Evolutionary conservation across 2,888 invertebrate species (phyloP).

Genomic region (Microctonus hyperodae): DNA sequence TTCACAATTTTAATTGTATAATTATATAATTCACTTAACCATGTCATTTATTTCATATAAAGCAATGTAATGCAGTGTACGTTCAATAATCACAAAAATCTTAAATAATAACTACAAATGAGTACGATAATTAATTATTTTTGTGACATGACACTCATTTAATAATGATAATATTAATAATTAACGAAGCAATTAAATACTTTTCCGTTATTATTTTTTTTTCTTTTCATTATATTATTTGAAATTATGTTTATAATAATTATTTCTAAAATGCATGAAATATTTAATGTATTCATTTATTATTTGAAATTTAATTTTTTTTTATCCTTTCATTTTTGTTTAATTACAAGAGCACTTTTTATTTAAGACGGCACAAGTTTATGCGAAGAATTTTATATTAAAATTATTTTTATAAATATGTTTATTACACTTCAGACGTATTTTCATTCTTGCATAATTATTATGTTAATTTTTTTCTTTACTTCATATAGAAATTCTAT

Average conservation of each 20-base stretch:
- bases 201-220: too few relatives aligned
- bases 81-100: constrained; percentile 40
- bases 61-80: constrained; percentile 38
- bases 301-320: constrained; percentile 17
- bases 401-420: constrained; percentile 33
- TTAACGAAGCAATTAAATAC: background rate
- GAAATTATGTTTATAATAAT: too few relatives aligned
- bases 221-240: too few relatives aligned
- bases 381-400: constrained; percentile 31
- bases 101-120: constrained; percentile 36
- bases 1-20: constrained; percentile 39
- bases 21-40: constrained; percentile 37
- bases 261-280: background rate
- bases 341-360: constrained; percentile 60
- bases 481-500: constrained; percentile 3
- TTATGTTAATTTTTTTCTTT: constrained; percentile 9
- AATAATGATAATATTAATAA: background rate
- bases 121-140: constrained; percentile 18
- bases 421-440: constrained; percentile 19
- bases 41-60: constrained; percentile 36
- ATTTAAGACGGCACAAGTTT: constrained; percentile 56
- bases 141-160: constrained; percentile 7
- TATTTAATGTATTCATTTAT: background rate
- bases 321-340: constrained; percentile 33
- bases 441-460: constrained; percentile 26